Evolutionary conservation across 2,113 vertebrate genomes (phyloP).

Genomic region (Pithys albifrons): DNA sequence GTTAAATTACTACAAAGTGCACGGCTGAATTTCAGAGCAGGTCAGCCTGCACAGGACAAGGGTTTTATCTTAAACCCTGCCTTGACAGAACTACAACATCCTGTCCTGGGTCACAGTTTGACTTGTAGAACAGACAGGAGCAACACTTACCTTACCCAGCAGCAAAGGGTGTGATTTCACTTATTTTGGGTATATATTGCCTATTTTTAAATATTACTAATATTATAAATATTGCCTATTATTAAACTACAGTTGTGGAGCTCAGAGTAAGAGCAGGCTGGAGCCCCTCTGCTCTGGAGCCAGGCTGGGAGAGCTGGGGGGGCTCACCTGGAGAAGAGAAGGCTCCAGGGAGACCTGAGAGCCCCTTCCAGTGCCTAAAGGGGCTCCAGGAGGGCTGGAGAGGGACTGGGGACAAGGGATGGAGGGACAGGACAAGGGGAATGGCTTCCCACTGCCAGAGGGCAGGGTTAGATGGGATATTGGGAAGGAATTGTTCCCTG

Average conservation of each 20-base stretch:
- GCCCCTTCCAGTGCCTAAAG: not conserved
- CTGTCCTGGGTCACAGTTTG: not conserved
- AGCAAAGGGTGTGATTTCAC: not conserved
- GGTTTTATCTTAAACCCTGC: not conserved
- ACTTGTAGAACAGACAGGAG: not conserved
- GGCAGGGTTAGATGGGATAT: rapidly evolving
- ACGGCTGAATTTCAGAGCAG: not conserved
- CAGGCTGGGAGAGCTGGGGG: not conserved
- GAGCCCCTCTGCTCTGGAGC: not conserved
- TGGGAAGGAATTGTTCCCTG: not conserved
- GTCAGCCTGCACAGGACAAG: not conserved
- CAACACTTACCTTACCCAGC: not conserved
- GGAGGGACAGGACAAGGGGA: not conserved
- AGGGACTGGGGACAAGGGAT: not conserved
- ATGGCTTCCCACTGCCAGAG: not conserved
- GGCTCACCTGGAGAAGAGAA: not conserved
- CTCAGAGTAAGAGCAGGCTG: not conserved
- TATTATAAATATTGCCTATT: not conserved
- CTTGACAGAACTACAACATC: not conserved
- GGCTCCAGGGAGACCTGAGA: not conserved
- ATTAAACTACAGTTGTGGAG: not conserved
- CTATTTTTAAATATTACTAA: not conserved
- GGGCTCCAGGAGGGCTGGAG: not conserved
- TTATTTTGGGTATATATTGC: not conserved
- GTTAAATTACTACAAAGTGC: not conserved